Conservation (phyloP, 1,140 invertebrate species). For the Philaenus spumarius region DNA sequence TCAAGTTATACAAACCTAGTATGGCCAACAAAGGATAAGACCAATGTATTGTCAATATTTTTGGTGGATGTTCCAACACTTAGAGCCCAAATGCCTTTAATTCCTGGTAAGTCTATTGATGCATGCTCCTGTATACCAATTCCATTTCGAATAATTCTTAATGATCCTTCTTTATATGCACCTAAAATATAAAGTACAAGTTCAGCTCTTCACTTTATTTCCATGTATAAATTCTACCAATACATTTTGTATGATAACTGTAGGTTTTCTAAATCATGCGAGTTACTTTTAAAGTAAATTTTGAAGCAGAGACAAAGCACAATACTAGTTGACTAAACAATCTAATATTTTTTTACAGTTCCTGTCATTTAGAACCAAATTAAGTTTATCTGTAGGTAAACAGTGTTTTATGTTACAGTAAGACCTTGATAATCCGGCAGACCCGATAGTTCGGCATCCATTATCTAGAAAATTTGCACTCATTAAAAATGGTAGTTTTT, state of each 20-base stretch:
- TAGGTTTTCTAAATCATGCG: neutral
- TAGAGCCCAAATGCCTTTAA: constrained; percentile 96
- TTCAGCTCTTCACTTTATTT: neutral
- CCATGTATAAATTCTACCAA: neutral
- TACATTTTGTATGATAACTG: neutral
- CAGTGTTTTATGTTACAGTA: too few relatives aligned
- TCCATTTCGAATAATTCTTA: constrained; percentile 94
- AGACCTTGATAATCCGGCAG: too few relatives aligned
- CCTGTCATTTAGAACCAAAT: too few relatives aligned
- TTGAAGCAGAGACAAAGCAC: too few relatives aligned
- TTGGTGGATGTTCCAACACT: constrained; percentile 52
- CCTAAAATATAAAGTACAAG: constrained; percentile 41
- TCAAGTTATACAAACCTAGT: constrained; percentile 52
- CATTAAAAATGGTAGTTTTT: too few relatives aligned
- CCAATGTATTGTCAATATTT: constrained; percentile 78
- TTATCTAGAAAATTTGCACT: too few relatives aligned
- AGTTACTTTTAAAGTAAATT: neutral
- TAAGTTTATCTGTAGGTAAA: too few relatives aligned
- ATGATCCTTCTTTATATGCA: constrained; percentile 93
- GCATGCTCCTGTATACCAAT: constrained; percentile 98
- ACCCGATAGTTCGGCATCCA: too few relatives aligned
- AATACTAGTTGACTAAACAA: too few relatives aligned
- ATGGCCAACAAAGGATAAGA: constrained; percentile 90
- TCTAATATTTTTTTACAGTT: too few relatives aligned
- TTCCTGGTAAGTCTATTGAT: constrained; percentile 91